phyloP scores from a whole-genome alignment of 2,797 vertebrate species.

The Thaleichthys pacificus region DNA sequence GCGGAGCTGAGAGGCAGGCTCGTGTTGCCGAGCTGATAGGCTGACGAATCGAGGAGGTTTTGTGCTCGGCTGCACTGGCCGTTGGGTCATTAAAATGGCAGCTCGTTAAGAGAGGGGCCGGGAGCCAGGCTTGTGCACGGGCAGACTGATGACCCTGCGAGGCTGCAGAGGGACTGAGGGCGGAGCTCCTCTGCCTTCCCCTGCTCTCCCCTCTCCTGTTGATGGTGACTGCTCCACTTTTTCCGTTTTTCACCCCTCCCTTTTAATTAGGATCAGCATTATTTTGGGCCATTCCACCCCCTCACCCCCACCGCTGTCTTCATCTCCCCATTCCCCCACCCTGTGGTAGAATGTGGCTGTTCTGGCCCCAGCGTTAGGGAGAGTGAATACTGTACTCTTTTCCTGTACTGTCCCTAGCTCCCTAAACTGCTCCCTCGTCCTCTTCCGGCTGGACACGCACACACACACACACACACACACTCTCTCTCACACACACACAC shows the following conservation, averaged over 20 bases:
- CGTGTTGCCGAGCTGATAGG: background rate
- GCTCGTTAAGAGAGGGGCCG: constrained; percentile 44
- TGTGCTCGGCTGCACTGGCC: constrained; percentile 49
- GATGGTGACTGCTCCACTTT: background rate
- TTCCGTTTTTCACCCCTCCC: background rate
- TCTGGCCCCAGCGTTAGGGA: constrained; percentile 4
- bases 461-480: constrained; percentile 7
- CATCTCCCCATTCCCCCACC: background rate
- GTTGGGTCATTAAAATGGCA: constrained; percentile 56
- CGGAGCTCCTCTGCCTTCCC: background rate
- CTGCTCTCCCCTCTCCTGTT: background rate
- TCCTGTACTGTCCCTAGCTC: background rate
- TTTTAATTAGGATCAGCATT: background rate
- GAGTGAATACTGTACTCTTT: background rate
- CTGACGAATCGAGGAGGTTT: constrained; percentile 2
- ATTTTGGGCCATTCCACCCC: background rate
- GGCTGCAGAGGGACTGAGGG: background rate
- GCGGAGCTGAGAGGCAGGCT: background rate
- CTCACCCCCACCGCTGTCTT: background rate
- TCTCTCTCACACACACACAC: background rate
- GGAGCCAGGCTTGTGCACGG: background rate
- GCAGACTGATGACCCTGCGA: background rate
- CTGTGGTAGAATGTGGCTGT: background rate
- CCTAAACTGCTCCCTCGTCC: too few species aligned
- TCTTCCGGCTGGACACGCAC: background rate